Evolutionary conservation across 2,888 invertebrate species (phyloP), one percentile per base, ranked within the genome.

Genomic region (Apamea sordens): DNA sequence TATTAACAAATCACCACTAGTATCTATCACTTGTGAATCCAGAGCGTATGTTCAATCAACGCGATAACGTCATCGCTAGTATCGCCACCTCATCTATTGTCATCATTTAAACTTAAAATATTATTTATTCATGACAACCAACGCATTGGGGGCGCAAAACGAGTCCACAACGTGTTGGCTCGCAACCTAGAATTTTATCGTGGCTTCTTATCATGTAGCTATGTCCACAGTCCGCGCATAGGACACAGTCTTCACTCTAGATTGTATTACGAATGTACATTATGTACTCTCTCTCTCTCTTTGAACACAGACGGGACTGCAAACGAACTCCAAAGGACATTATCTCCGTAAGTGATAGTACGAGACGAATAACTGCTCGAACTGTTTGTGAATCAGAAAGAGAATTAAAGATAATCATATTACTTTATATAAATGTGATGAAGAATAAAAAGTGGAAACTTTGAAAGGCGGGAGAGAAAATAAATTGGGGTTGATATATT

Each of bases 401-500:
- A 63, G 61, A 80, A 88, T 79, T 75, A 78, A 75, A 82, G 68
- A 75, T 73, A 80, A 84, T 73, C 73, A 53, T 76, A 68, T 83
- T 70, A 83, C 74, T 83, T 79, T 74, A 72, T 72, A 84, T 80
- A 77, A 81, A 80, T 77, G 59, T 75, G 70, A 85, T 82, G 79
- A 77, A 86, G 83, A 84, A 87, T 89, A 91, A 91, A 91, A 91
- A 90, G 88, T 89, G 80, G 79, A 90, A 88, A 92, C 93, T 94
- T 94, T 93, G 93, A 93, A 93, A 93, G 91, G 92, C 92, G 92
- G 90, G 87, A 90, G 90, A 92, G 93, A 93, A 93, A 94, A 95
- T 94, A 95, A 94, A 95, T 95, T 94, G 90, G 90, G 93, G 91
- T 92, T 94, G 94, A 94, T 94, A 93, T 94, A 94, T 94, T 92